Percentiles rank a stretch among this genome's conserved stretches.
phyloP scores from a whole-genome alignment of 2,797 vertebrate genomes.

The Myioborus melanocephalus region DNA sequence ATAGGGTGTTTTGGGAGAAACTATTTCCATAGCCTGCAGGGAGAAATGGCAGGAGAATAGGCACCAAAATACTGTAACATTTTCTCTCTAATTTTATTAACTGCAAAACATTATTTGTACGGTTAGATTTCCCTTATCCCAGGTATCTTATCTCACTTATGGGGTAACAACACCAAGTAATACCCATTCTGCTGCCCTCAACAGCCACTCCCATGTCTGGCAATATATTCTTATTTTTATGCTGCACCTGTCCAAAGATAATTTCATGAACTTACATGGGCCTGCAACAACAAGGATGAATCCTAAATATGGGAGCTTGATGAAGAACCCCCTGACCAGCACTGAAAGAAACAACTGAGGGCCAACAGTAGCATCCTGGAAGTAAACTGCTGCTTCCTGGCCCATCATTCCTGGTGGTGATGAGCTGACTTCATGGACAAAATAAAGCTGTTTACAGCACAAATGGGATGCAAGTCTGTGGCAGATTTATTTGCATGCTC shows the following conservation, averaged over 20 bases:
- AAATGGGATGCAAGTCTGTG: rapidly evolving
- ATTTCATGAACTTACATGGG: neutral
- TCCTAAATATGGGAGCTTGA: neutral
- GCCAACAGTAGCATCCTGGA: neutral
- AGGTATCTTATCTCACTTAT: neutral
- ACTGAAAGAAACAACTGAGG: neutral
- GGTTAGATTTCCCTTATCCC: neutral
- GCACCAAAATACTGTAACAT: neutral
- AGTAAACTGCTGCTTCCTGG: neutral
- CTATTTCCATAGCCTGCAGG: neutral
- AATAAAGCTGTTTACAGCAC: neutral
- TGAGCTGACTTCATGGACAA: neutral
- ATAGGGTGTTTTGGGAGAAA: neutral
- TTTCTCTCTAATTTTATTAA: neutral
- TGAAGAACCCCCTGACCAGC: neutral
- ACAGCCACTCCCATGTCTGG: neutral
- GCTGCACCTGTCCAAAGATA: neutral
- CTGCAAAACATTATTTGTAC: neutral
- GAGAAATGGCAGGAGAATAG: neutral
- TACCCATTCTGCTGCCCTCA: neutral
- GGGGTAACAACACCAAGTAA: neutral
- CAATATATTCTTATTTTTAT: neutral
- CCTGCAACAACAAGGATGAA: neutral
- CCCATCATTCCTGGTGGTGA: neutral
- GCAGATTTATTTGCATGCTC: neutral